Conservation (phyloP, 2,113 vertebrate genomes). For the Catharus minimus region DNA sequence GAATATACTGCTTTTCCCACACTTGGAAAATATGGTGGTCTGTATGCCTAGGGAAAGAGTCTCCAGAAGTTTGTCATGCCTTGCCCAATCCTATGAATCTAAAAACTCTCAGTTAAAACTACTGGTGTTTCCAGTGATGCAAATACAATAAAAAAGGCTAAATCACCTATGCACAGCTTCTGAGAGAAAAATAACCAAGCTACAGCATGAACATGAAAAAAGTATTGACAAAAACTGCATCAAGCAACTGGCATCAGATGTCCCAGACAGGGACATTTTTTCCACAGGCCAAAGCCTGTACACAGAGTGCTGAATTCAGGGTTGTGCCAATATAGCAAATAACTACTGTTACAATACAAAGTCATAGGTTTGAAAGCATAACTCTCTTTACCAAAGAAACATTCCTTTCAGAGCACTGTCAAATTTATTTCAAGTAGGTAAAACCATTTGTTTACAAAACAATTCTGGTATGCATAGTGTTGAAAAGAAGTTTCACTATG, state of each 20-base stretch:
- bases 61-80: background rate
- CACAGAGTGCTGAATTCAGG: background rate
- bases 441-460: background rate
- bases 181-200: background rate
- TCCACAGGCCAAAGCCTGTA: background rate
- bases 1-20: background rate
- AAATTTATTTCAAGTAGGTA: background rate
- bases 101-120: background rate
- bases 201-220: background rate
- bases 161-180: background rate
- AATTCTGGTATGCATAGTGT: background rate
- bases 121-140: background rate
- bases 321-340: background rate
- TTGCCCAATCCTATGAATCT: background rate
- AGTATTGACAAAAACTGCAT: background rate
- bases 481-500: background rate
- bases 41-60: background rate
- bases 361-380: background rate
- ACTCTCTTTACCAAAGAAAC: background rate
- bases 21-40: background rate
- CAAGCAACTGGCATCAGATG: background rate
- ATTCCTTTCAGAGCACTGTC: background rate
- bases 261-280: fast-evolving
- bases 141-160: background rate
- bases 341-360: background rate